Percentiles rank a stretch among this genome's conserved stretches.
These are phyloP conservation scores for Rattus norvegicus DNA, from an alignment of 2,113 vertebrate species.

Conservation along the genomic window DNA sequence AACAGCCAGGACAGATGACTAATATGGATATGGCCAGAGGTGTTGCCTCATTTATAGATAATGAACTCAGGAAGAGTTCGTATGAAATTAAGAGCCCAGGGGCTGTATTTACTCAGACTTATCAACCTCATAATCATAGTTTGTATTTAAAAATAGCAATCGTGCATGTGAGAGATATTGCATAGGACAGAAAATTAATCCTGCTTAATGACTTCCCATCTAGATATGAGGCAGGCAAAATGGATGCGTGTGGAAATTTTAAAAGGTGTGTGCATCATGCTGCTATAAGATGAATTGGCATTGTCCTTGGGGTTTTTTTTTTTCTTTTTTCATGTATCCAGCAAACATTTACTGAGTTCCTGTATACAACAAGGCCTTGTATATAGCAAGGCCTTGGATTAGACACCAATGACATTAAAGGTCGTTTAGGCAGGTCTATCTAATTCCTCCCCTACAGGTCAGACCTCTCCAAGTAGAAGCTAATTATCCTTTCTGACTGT, in stretches of 20 bases:
- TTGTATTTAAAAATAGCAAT: neutral
- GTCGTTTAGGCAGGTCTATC: neutral
- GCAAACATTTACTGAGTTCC: neutral
- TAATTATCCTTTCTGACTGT: neutral
- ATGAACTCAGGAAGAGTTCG: constrained; percentile 6
- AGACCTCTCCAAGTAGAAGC: neutral
- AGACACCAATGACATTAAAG: neutral
- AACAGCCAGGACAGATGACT: neutral
- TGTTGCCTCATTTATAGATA: neutral
- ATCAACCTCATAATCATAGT: neutral
- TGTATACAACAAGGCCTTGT: neutral
- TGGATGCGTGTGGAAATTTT: neutral
- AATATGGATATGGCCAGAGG: neutral
- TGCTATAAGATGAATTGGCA: neutral
- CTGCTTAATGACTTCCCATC: neutral
- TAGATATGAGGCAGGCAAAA: neutral
- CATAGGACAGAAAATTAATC: neutral
- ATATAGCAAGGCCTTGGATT: neutral
- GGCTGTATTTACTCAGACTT: neutral
- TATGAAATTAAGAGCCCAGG: neutral
- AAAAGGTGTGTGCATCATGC: neutral
- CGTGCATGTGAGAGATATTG: neutral
- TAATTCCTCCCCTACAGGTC: neutral
- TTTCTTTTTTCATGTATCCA: neutral
- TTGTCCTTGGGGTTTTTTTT: neutral